These are phyloP conservation scores for Labrus mixtus DNA, from an alignment of 2,113 vertebrate genomes.

Conservation along the genomic window DNA sequence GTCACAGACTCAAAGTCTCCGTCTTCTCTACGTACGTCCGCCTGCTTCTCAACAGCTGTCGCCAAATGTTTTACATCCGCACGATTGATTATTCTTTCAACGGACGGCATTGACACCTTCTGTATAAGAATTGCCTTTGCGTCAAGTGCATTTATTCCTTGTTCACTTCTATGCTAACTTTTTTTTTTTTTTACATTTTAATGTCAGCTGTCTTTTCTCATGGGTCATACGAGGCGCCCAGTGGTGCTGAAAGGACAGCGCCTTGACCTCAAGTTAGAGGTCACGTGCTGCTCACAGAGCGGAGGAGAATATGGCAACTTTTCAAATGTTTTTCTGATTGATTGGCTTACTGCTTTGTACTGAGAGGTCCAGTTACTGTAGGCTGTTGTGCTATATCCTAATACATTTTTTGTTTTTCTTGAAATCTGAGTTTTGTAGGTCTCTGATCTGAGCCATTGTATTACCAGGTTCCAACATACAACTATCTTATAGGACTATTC, in stretches of 20 bases:
- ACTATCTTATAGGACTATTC: too few species aligned
- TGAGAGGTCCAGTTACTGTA: too few species aligned
- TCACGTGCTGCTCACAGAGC: background rate
- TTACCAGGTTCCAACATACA: too few species aligned
- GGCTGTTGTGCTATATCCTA: too few species aligned
- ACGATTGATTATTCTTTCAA: background rate
- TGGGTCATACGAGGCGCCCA: background rate
- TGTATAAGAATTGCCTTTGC: background rate
- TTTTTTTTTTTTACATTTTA: too few species aligned
- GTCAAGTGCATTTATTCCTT: background rate
- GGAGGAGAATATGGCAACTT: background rate
- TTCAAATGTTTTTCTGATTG: too few species aligned
- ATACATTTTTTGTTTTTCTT: too few species aligned
- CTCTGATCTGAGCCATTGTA: too few species aligned
- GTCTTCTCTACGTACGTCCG: conserved; percentile 44
- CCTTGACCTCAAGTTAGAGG: conserved; percentile 3
- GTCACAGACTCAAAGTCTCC: conserved; percentile 53
- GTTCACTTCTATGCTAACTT: background rate
- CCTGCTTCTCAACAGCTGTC: conserved; percentile 47
- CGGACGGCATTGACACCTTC: background rate
- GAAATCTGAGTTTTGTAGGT: too few species aligned
- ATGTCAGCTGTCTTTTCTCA: background rate
- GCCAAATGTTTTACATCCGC: conserved; percentile 37
- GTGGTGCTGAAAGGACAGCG: conserved; percentile 52
- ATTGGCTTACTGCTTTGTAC: too few species aligned